phyloP scores from a whole-genome alignment of 2,113 vertebrate genomes.

The Peromyscus polionotus region DNA sequence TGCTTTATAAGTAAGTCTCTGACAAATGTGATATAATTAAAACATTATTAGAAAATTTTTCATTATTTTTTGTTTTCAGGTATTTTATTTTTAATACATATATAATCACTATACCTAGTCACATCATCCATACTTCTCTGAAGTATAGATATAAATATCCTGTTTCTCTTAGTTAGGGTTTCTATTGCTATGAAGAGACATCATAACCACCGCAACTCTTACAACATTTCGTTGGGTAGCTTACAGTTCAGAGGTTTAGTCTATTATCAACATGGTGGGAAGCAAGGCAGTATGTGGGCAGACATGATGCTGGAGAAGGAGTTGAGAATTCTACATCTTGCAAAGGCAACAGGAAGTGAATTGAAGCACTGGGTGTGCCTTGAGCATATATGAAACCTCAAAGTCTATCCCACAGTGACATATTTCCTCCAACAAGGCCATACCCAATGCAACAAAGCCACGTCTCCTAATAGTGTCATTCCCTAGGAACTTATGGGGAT shows the following conservation, averaged over 20 bases:
- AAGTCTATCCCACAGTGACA: too few species aligned
- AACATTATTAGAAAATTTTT: background rate
- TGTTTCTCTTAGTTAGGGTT: too few species aligned
- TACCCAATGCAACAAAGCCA: background rate
- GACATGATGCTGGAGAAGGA: background rate
- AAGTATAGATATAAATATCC: background rate
- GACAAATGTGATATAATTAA: background rate
- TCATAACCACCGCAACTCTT: background rate
- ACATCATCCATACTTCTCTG: background rate
- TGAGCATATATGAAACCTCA: too few species aligned
- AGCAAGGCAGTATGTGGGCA: background rate
- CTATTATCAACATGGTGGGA: background rate
- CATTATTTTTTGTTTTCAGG: background rate
- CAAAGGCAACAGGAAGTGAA: background rate
- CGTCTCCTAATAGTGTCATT: background rate
- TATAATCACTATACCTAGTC: background rate
- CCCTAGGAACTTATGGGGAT: background rate
- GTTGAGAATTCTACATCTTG: too few species aligned
- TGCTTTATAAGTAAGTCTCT: background rate
- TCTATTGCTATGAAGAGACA: background rate
- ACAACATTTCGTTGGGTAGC: background rate
- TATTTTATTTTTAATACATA: background rate
- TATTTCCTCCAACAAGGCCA: too few species aligned
- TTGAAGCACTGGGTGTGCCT: background rate
- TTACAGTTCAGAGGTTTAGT: background rate